phyloP scores from a whole-genome alignment of 2,888 invertebrate species.

The Caenorhabditis sinica region DNA sequence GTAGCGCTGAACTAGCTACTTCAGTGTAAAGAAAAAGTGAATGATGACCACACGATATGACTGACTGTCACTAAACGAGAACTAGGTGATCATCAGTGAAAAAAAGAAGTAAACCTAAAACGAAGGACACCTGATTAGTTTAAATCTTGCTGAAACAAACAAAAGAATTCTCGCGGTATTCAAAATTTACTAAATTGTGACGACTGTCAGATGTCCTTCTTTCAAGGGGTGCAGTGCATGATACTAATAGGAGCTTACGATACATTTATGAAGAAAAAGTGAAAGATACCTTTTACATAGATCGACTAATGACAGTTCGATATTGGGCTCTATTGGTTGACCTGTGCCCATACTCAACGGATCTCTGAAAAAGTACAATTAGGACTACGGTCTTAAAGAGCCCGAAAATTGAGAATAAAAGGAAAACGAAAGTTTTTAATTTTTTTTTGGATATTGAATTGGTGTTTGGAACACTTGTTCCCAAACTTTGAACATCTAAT shows the following conservation, averaged over 20 bases:
- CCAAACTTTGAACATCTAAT: no score
- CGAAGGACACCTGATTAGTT: conserved; percentile 30
- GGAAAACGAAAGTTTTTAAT: background rate
- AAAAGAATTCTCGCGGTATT: background rate
- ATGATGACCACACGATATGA: background rate
- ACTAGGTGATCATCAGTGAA: conserved; percentile 20
- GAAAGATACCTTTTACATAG: conserved; percentile 59
- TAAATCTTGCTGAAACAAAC: conserved; percentile 16
- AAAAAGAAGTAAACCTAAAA: background rate
- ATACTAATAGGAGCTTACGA: background rate
- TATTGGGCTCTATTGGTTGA: conserved; percentile 38
- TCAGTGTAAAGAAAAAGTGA: background rate
- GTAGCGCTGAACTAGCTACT: background rate
- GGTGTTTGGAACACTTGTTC: background rate
- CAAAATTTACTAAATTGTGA: background rate
- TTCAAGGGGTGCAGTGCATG: conserved; percentile 5
- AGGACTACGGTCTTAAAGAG: conserved; percentile 12
- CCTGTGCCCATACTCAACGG: conserved; percentile 51
- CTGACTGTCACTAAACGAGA: background rate
- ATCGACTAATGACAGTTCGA: conserved; percentile 46
- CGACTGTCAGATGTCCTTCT: conserved; percentile 11
- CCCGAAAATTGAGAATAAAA: background rate
- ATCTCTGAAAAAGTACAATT: conserved; percentile 45
- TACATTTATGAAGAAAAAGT: conserved; percentile 4
- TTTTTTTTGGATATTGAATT: background rate